Evolutionary conservation across 2,797 vertebrate genomes (phyloP), one percentile per base, ranked within the genome.

Genomic region (Australoheros facetus): DNA sequence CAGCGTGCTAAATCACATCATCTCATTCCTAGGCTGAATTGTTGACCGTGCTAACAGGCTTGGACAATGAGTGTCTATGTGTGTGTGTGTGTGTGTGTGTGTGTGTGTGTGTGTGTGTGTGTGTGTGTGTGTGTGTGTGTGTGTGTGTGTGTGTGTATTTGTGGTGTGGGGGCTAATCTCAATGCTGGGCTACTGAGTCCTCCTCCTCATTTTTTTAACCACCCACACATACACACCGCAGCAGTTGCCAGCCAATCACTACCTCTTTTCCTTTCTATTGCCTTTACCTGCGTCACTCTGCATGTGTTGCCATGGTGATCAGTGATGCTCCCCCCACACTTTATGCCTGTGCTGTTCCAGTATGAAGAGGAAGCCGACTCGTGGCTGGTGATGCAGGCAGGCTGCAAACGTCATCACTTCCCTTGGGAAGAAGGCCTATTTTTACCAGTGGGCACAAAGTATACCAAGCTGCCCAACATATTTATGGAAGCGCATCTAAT

Each of bases 291-390:
- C 92, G 93, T 93, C 92, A 94, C 88, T 82, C 89, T 87, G 88
- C 89, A 86, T 93, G 82, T 91, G 95, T 96, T 94, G 86, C 95
- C 87, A 91, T 93, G 92, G 95, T 21, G 82, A 95, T 89, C 72
- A 73, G 84, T 75, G 80, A 91, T 92, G 86, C 91, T 73, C 89
- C 90, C 89, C 92, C 90, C 83, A 82, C 89, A 81, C 77, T 55
- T 51, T 71, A 51, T 77, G 71, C 84, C 77, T 58, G 76, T 72
- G 60, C 80, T 87, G 81, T 85, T 77, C 72, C 86, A 88, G 88
- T 77, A 54, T 16, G 56, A 85, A 85, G 77, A 89, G 77, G 83
- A 84, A 85, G 75, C 84, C 28, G 64, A 81, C 83, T 90, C 62
- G 82, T 71, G 87, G 89, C 66, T 92, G 92, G 85, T 95, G 94